Conservation (phyloP, 2,113 vertebrate species). For the Calcarius ornatus region DNA sequence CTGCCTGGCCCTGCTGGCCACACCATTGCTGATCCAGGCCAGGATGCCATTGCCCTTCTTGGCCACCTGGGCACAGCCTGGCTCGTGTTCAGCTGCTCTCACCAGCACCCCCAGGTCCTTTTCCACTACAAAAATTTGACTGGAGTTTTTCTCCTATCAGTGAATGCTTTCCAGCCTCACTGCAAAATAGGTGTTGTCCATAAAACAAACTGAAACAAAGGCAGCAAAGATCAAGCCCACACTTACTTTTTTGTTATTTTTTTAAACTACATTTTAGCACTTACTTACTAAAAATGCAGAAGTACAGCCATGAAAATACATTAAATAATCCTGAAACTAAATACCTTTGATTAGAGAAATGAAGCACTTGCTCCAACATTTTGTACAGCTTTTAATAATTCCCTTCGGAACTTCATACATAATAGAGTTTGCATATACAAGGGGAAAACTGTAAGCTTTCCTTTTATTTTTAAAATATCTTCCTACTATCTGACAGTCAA, state of each 20-base stretch:
- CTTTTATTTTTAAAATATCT: neutral
- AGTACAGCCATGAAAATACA: too few species aligned
- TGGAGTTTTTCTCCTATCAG: accelerated
- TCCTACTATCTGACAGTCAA: neutral
- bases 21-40: neutral
- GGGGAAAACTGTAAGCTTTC: neutral
- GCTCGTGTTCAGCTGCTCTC: neutral
- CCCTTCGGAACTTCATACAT: accelerated
- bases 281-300: neutral
- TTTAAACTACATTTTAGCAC: neutral
- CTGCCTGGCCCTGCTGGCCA: neutral
- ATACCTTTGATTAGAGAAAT: neutral
- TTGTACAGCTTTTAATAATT: neutral
- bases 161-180: accelerated
- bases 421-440: neutral
- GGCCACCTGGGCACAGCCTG: neutral
- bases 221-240: accelerated
- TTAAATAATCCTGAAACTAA: neutral
- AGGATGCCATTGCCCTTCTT: neutral
- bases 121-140: neutral
- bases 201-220: neutral
- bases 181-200: accelerated
- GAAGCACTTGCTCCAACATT: neutral
- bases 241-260: too few species aligned
- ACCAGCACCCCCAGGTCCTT: neutral